These are phyloP conservation scores for Drosophila saltans DNA, from an alignment of 1,140 invertebrate genomes.

Conservation along the genomic window DNA sequence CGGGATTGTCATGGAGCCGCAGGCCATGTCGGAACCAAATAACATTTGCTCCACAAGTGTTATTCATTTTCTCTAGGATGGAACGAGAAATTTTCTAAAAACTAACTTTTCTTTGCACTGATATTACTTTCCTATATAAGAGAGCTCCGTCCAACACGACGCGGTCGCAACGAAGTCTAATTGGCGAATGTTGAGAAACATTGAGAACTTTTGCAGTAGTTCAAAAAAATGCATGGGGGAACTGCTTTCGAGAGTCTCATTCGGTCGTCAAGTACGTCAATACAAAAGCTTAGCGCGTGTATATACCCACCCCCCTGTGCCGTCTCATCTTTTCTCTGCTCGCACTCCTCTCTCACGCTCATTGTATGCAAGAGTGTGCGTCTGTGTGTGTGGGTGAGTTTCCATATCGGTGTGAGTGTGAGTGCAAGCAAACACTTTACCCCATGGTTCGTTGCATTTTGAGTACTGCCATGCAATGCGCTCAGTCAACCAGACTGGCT, in stretches of 20 bases:
- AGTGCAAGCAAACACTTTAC: slow-evolving; percentile 46
- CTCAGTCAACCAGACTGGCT: slow-evolving; percentile 31
- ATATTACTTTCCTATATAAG: too few species aligned
- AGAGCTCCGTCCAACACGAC: slow-evolving; percentile 35
- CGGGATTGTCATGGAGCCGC: slow-evolving; percentile 90
- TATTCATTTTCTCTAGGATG: slow-evolving; percentile 32
- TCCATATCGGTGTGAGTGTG: slow-evolving; percentile 3
- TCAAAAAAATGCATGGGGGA: slow-evolving; percentile 18
- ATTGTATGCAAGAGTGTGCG: too few species aligned
- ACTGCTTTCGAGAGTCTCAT: slow-evolving; percentile 39
- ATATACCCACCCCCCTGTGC: not conserved
- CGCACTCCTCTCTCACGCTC: slow-evolving; percentile 9
- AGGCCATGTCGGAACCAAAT: slow-evolving; percentile 90
- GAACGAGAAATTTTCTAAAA: not conserved
- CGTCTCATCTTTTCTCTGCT: not conserved
- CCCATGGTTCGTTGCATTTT: slow-evolving; percentile 61
- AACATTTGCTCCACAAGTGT: slow-evolving; percentile 56
- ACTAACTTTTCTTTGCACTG: not conserved
- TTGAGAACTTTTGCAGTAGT: slow-evolving; percentile 12
- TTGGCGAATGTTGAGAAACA: slow-evolving; percentile 49
- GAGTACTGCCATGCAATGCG: slow-evolving; percentile 46
- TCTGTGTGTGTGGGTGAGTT: slow-evolving; percentile 18
- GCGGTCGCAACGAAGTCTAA: slow-evolving; percentile 52
- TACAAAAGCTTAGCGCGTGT: slow-evolving; percentile 60
- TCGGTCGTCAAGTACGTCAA: slow-evolving; percentile 60